Evolutionary conservation across 2,888 invertebrate species (phyloP), one percentile per base, ranked within the genome.

Genomic region (Harmothoe impar): DNA sequence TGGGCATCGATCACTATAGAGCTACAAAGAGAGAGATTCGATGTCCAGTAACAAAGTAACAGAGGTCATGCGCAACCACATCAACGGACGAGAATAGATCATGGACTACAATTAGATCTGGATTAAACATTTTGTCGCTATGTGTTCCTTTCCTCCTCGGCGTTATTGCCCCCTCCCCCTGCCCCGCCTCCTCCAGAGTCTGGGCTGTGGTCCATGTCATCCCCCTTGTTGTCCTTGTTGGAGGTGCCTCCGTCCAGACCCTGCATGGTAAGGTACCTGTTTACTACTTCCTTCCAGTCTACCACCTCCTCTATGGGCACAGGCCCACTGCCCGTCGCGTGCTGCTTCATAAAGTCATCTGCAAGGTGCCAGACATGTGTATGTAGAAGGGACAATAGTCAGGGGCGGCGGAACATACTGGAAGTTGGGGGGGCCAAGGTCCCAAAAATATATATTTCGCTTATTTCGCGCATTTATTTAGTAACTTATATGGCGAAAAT

Each of bases 261-360:
- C 31, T 92, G 90, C 56, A 94, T 68, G 17, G 91, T 90, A 20
- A 92, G 89, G 90, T 95, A 95, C 77, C 94, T 94, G 51, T 94
- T 93, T 7, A 94, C 94, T 25, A 96, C 95, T 90, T 92, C 91
- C 62, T 92, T 90, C 95, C 96, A 96, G 91, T 95, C 94, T 1
- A 96, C 94, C 33, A 95, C 95, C 89, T 95, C 94, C 91, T 95
- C 95, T 31, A 95, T 93, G 43, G 94, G 92, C 89, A 94, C 93
- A 0, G 95, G 94, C n/a, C 94, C 94, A 54, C 93, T 93, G 91
- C 43, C 62, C 10, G 51, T 78, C 10, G 78, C 31, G 12, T 88
- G 84, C n/a, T 54, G 88, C 12, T 84, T 62, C 43, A 89, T n/a
- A 54, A 90, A 91, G 5, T 89, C 91, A 51, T 81, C 89, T 89